These are phyloP conservation scores for Stomorhina lunata DNA, from an alignment of 2,888 invertebrate genomes.

Conservation along the genomic window DNA sequence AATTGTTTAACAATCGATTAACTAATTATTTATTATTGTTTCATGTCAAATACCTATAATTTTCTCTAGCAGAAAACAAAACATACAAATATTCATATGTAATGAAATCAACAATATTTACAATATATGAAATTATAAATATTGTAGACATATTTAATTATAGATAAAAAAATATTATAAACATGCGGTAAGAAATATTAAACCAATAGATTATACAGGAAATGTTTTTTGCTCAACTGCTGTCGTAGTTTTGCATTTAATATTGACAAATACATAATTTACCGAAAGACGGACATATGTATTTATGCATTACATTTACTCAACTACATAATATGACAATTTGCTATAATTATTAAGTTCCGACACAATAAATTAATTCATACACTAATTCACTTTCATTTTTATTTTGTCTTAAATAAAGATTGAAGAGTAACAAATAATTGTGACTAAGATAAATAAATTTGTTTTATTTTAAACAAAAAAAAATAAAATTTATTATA, in stretches of 20 bases:
- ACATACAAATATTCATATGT: background rate
- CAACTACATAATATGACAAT: slow-evolving; percentile 44
- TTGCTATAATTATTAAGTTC: slow-evolving; percentile 22
- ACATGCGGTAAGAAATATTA: background rate
- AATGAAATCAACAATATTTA: background rate
- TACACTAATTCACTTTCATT: slow-evolving; percentile 52
- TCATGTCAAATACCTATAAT: slow-evolving; percentile 60
- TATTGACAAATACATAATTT: slow-evolving; percentile 44
- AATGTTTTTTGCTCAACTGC: slow-evolving; percentile 15
- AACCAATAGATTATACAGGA: slow-evolving; percentile 44
- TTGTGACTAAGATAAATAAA: background rate
- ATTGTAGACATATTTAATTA: slow-evolving; percentile 19
- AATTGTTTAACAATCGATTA: slow-evolving; percentile 42
- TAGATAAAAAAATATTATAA: background rate
- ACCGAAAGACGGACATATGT: background rate
- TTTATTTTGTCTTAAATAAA: background rate
- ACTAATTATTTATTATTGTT: slow-evolving; percentile 34
- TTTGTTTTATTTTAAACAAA: background rate
- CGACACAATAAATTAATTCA: slow-evolving; percentile 35
- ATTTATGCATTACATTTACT: background rate
- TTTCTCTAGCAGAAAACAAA: slow-evolving; percentile 12
- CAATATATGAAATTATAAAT: background rate
- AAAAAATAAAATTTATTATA: background rate
- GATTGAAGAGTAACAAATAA: slow-evolving; percentile 1
- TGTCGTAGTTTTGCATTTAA: background rate